Conservation (phyloP, 1,140 invertebrate genomes). For the Centruroides sculpturatus region DNA sequence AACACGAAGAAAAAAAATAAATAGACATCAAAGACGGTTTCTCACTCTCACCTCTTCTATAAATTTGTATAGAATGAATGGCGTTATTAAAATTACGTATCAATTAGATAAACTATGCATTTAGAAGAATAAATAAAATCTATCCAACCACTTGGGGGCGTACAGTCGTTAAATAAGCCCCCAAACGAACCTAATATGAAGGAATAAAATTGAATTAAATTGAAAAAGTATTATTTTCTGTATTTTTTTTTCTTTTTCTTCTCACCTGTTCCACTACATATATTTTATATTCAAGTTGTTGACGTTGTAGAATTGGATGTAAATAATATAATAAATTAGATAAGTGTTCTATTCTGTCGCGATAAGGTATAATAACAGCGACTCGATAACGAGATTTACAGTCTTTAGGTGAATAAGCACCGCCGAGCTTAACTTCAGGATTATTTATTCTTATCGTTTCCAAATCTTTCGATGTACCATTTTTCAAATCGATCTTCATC, state of each 20-base stretch:
- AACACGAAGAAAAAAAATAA: too few relatives aligned
- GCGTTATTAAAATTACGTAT: too few relatives aligned
- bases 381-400: conserved; percentile 19
- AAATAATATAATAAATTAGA: conserved; percentile 26
- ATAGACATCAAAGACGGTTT: too few relatives aligned
- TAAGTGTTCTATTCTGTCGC: conserved; percentile 33
- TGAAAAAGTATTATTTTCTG: too few relatives aligned
- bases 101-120: too few relatives aligned
- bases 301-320: conserved; percentile 33
- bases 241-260: background rate
- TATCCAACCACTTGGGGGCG: too few relatives aligned
- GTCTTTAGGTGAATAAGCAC: conserved; percentile 2
- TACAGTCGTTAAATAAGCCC: too few relatives aligned
- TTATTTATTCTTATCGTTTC: background rate
- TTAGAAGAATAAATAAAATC: too few relatives aligned
- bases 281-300: conserved; percentile 34
- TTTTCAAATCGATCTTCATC: background rate
- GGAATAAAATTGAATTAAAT: too few relatives aligned
- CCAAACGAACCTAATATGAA: too few relatives aligned
- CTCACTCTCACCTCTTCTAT: too few relatives aligned
- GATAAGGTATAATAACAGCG: conserved; percentile 33
- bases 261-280: conserved; percentile 34
- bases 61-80: too few relatives aligned
- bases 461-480: background rate
- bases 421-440: background rate